These are phyloP conservation scores for Drosophila falleni DNA, from an alignment of 2,888 invertebrate species.

Conservation along the genomic window DNA sequence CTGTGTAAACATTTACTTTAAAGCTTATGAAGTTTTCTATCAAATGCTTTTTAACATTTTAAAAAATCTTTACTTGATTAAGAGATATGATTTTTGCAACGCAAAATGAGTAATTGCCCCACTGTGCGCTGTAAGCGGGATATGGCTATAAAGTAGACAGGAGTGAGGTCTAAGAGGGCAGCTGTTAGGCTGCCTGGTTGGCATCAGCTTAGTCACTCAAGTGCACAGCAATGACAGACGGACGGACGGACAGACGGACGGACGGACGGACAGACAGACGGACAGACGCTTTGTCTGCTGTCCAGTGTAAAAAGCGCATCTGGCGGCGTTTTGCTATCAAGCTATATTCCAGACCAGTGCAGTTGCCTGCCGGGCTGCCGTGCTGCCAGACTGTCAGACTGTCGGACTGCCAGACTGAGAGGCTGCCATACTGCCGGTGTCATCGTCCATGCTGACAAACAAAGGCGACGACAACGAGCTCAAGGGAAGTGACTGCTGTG, in stretches of 20 bases:
- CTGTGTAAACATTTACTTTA: no score
- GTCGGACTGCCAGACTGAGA: neutral
- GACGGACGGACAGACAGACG: neutral
- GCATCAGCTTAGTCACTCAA: constrained; percentile 79
- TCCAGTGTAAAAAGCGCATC: constrained; percentile 75
- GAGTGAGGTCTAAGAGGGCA: neutral
- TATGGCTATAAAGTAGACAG: constrained; percentile 1
- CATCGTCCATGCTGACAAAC: constrained; percentile 80
- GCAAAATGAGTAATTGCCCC: no score
- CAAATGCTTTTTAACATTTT: no score
- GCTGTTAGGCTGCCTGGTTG: constrained; percentile 52
- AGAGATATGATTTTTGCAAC: no score
- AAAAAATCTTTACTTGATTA: no score
- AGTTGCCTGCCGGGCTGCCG: constrained; percentile 23
- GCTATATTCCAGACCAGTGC: constrained; percentile 24
- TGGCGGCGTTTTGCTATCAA: constrained; percentile 66
- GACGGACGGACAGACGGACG: neutral
- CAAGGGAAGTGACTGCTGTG: constrained; percentile 80
- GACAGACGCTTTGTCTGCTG: constrained; percentile 51
- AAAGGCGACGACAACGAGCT: constrained; percentile 78
- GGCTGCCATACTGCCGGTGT: constrained; percentile 59
- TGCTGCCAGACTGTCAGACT: neutral
- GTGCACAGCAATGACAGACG: constrained; percentile 66
- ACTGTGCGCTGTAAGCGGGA: constrained; percentile 6
- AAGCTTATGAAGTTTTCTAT: no score